Conservation (phyloP, 2,113 vertebrate species). For the Xenus cinereus region DNA sequence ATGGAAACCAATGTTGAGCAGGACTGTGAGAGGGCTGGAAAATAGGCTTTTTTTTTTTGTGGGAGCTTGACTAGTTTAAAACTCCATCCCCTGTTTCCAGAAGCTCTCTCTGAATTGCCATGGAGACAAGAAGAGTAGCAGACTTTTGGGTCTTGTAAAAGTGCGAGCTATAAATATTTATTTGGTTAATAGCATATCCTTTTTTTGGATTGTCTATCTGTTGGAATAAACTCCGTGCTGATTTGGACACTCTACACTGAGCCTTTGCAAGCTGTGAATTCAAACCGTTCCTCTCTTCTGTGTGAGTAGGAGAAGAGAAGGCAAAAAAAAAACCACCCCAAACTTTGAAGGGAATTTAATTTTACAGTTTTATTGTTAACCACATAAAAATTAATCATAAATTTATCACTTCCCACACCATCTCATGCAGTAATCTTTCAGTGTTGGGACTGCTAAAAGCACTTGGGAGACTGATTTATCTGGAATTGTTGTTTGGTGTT, state of each 20-base stretch:
- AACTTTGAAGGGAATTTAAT: neutral
- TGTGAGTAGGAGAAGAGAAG: neutral
- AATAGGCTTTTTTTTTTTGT: neutral
- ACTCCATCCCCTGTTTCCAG: neutral
- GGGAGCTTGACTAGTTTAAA: neutral
- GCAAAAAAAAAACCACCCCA: neutral
- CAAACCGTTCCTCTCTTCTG: neutral
- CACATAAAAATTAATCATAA: neutral
- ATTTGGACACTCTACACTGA: neutral
- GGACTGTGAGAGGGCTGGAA: neutral
- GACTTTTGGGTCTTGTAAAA: slow-evolving; percentile 37
- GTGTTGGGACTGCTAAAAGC: neutral
- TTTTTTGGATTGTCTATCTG: neutral
- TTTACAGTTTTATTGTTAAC: neutral
- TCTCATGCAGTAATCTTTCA: neutral
- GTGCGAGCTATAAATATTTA: neutral
- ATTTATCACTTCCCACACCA: neutral
- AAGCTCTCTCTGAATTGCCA: slow-evolving; percentile 31
- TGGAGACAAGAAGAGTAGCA: slow-evolving; percentile 17
- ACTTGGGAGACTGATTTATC: neutral
- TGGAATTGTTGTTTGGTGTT: neutral
- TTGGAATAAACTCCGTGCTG: neutral
- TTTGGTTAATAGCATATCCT: neutral
- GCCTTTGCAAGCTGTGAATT: neutral
- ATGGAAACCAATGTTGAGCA: slow-evolving; percentile 2